phyloP scores from a whole-genome alignment of 1,140 invertebrate species.

The Probaryconus sp. region DNA sequence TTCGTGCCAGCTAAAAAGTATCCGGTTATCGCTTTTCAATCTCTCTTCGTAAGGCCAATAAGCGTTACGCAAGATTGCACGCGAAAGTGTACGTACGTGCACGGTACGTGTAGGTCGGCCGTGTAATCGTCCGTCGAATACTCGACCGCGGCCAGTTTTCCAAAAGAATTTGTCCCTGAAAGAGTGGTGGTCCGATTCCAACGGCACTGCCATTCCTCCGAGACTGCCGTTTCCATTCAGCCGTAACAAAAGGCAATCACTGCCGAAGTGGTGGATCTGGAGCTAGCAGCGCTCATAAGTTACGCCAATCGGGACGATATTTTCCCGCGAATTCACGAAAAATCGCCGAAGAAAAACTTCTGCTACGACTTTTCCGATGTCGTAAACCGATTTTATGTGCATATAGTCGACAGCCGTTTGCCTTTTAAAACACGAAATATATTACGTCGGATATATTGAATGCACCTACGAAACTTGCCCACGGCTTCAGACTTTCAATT shows the following conservation, averaged over 20 bases:
- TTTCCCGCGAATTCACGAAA: slow-evolving; percentile 58
- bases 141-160: slow-evolving; percentile 66
- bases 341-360: slow-evolving; percentile 34
- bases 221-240: slow-evolving; percentile 61
- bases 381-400: slow-evolving; percentile 56
- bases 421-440: slow-evolving; percentile 55
- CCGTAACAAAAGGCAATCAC: slow-evolving; percentile 74
- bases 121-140: slow-evolving; percentile 64
- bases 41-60: slow-evolving; percentile 42
- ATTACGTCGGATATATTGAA: slow-evolving; percentile 40
- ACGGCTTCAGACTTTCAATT: slow-evolving; percentile 5
- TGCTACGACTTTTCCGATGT: slow-evolving; percentile 43
- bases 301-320: slow-evolving; percentile 72
- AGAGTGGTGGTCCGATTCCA: too few relatives aligned
- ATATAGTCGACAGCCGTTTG: slow-evolving; percentile 43
- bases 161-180: slow-evolving; percentile 65
- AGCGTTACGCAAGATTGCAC: slow-evolving; percentile 58
- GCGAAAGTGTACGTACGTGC: slow-evolving; percentile 47
- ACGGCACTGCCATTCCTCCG: slow-evolving; percentile 43
- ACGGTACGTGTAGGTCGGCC: slow-evolving; percentile 27
- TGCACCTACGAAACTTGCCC: slow-evolving; percentile 6
- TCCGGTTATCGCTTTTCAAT: slow-evolving; percentile 58
- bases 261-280: slow-evolving; percentile 68
- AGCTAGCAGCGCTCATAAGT: slow-evolving; percentile 69
- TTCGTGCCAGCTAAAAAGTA: slow-evolving; percentile 49